A percentile compares a stretch with the other conserved stretches of the same genome.
phyloP scores from a whole-genome alignment of 2,888 invertebrate genomes.

The Agrochola lychnidis region DNA sequence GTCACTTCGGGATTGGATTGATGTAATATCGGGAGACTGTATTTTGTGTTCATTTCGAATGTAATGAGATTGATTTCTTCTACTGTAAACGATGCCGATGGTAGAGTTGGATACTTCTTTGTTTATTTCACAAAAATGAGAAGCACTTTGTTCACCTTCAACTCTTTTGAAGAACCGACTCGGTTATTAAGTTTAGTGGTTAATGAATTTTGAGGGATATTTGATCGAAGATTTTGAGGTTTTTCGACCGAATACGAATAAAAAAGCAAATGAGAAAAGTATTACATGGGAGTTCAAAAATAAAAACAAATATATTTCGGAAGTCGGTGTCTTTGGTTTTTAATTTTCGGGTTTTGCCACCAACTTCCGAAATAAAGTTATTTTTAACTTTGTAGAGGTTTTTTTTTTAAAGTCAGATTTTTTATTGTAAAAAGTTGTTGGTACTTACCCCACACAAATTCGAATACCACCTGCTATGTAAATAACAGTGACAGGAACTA shows the following conservation, averaged over 20 bases:
- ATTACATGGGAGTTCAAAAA: too few relatives aligned
- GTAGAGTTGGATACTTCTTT: neutral
- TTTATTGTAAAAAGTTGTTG: too few relatives aligned
- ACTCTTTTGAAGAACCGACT: neutral
- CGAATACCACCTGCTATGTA: too few relatives aligned
- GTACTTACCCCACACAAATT: too few relatives aligned
- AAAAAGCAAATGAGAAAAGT: neutral
- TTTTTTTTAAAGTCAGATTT: too few relatives aligned
- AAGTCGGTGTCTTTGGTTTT: too few relatives aligned
- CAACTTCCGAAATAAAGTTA: too few relatives aligned
- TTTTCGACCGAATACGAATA: neutral
- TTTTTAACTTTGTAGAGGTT: too few relatives aligned
- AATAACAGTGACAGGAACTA: too few relatives aligned
- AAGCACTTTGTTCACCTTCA: neutral
- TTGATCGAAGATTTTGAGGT: neutral
- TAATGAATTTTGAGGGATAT: neutral
- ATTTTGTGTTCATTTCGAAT: slow-evolving; percentile 23
- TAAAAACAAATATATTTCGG: too few relatives aligned
- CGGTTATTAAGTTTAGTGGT: neutral
- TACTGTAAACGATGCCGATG: neutral
- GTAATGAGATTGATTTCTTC: slow-evolving; percentile 29
- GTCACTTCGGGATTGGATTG: slow-evolving; percentile 29
- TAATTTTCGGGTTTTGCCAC: too few relatives aligned
- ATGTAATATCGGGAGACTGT: slow-evolving; percentile 45
- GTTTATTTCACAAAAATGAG: neutral